Conservation (phyloP, 2,888 invertebrate genomes). For the Agrochola lychnidis region DNA sequence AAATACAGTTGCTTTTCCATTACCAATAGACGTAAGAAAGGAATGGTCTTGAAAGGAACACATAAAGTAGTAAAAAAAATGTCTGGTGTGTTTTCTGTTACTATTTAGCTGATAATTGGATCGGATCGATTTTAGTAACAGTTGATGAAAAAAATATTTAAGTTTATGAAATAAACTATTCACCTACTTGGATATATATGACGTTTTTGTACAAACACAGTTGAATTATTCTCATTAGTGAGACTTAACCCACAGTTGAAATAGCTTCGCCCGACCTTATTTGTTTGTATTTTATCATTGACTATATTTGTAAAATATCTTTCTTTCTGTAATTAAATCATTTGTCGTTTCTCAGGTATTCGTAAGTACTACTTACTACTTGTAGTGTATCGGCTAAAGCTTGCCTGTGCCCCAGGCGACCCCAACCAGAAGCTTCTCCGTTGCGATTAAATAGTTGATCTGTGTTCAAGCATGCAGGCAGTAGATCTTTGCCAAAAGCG, state of each 20-base stretch:
- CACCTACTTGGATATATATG: no score
- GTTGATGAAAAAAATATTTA: no score
- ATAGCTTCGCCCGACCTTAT: not conserved
- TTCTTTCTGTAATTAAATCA: not conserved
- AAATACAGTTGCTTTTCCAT: no score
- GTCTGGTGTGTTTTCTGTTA: no score
- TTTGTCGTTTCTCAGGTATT: not conserved
- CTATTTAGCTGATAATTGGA: not conserved
- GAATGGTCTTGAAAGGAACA: not conserved
- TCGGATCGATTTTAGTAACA: no score
- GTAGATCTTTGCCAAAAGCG: slow-evolving; percentile 44
- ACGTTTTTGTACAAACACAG: no score
- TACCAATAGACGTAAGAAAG: no score
- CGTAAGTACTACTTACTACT: slow-evolving; percentile 41
- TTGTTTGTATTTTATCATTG: not conserved
- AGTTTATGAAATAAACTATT: no score
- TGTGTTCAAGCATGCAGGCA: slow-evolving; percentile 53
- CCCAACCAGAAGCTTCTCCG: slow-evolving; percentile 55
- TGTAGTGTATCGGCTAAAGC: slow-evolving; percentile 47
- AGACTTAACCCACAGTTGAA: no score
- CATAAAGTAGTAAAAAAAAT: no score
- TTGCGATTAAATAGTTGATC: rapidly evolving
- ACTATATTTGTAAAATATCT: not conserved
- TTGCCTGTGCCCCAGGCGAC: slow-evolving; percentile 37
- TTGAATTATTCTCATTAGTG: no score